A percentile compares a stretch with the other conserved stretches of the same genome.
Evolutionary conservation across 2,888 invertebrate species (phyloP).

Genomic region (Sylvicola fuscatus): DNA sequence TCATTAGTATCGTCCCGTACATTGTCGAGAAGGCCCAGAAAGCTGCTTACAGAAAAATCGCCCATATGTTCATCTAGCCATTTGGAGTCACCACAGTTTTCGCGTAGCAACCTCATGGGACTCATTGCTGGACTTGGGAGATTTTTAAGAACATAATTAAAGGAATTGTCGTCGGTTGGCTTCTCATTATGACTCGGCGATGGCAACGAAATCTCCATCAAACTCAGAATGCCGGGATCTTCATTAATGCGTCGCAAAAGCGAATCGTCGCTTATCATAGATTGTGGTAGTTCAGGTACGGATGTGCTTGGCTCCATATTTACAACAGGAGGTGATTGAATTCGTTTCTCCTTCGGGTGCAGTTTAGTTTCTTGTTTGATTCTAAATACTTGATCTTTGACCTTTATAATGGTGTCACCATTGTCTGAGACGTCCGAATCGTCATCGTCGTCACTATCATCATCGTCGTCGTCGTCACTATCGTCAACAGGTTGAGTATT

Average conservation of each 20-base stretch:
- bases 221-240: conserved; percentile 7
- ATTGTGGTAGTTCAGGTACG: neutral
- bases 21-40: conserved; percentile 62
- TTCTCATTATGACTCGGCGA: conserved; percentile 6
- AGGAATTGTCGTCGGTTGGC: neutral
- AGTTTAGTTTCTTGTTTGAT: neutral
- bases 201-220: conserved; percentile 9
- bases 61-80: conserved; percentile 39
- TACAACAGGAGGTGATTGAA: neutral
- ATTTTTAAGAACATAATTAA: too few species aligned
- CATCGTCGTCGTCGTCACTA: conserved; percentile 18
- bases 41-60: conserved; percentile 72
- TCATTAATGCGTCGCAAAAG: conserved; percentile 3
- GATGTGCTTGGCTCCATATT: neutral
- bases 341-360: too few species aligned
- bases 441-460: conserved; percentile 21
- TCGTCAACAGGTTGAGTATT: conserved; percentile 1
- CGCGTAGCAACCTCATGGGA: conserved; percentile 43
- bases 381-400: too few species aligned
- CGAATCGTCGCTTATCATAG: neutral
- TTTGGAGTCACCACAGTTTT: conserved; percentile 20
- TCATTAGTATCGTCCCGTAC: conserved; percentile 13
- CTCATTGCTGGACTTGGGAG: conserved; percentile 26
- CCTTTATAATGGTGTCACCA: neutral
- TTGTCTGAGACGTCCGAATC: conserved; percentile 14